phyloP scores from a whole-genome alignment of 2,888 invertebrate species.

The Callimorpha dominula region DNA sequence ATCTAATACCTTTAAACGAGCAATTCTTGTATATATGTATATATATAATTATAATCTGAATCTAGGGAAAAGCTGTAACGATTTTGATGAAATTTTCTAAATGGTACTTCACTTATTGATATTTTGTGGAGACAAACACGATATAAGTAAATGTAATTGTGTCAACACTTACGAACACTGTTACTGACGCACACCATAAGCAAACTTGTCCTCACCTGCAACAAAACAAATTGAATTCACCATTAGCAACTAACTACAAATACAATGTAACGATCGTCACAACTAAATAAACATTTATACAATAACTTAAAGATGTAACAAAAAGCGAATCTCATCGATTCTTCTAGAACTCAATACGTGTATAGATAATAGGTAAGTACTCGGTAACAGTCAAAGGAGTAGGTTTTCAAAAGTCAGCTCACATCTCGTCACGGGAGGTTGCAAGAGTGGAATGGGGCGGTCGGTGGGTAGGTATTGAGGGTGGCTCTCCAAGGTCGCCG shows the following conservation, averaged over 20 bases:
- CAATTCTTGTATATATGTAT: no score
- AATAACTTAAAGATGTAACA: slow-evolving; percentile 22
- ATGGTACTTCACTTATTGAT: background rate
- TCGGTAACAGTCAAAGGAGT: slow-evolving; percentile 68
- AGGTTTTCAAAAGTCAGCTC: slow-evolving; percentile 77
- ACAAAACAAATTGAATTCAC: slow-evolving; percentile 40
- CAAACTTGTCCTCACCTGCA: slow-evolving; percentile 55
- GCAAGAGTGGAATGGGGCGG: slow-evolving; percentile 38
- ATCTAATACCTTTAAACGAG: no score
- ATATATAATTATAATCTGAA: no score
- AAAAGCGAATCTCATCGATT: slow-evolving; percentile 41
- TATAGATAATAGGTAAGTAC: slow-evolving; percentile 46
- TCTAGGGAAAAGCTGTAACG: no score
- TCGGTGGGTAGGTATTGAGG: slow-evolving; percentile 40
- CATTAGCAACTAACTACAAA: slow-evolving; percentile 16
- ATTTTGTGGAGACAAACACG: background rate
- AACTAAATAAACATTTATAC: slow-evolving; percentile 23
- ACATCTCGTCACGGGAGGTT: slow-evolving; percentile 68
- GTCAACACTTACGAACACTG: slow-evolving; percentile 27
- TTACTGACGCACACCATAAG: slow-evolving; percentile 19
- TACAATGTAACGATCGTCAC: slow-evolving; percentile 27
- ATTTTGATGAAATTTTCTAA: no score
- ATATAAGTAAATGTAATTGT: background rate
- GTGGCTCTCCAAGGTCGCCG: slow-evolving; percentile 78
- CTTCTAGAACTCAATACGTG: slow-evolving; percentile 40